Base-by-base conservation (phyloP, 2,888 invertebrate genomes). In the Nymphalis polychloros region DNA sequence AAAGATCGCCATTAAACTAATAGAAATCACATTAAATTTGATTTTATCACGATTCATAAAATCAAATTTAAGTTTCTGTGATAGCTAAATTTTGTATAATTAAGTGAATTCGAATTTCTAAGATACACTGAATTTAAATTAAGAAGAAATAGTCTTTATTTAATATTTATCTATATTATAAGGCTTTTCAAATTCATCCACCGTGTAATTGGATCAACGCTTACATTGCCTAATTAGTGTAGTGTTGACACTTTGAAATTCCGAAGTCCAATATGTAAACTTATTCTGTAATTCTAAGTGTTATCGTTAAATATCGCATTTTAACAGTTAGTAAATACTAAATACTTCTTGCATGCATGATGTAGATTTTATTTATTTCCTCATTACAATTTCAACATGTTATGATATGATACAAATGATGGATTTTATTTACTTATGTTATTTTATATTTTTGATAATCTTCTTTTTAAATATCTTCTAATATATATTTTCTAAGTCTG, bases 171-270 rank as follows among this genome's bases (percentile, higher is more conserved):
- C 70, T 69, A 72, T 76, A 77, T 76, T 76, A 77, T 74, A 75
- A 74, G 73, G 70, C 75, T 70, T 70, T 59, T 59, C 68, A 62
- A 65, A 72, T 57, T 64, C 74, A 67, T 69, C 64, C 69, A 61
- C 74, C 76, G 75, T 76, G 73, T 75, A 78, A 77, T 77, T 76
- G 76, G 73, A 73, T 74, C 66, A 69, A 70, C 71, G 77, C 76
- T 77, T 77, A 70, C 74, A 67, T 64, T 67, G 70, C 73, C 74
- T 77, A 77, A 78, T 78, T 78, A 77, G 74, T 72, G 71, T 73
- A 69, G 73, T 76, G 76, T 75, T 75, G 75, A 75, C 72, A 75
- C 74, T 75, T 67, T 69, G 70, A 68, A 69, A 70, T 67, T 67
- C 57, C 69, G 72, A 71, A 72, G 73, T 74, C 61, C 68, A 53